A percentile compares a stretch with the other conserved stretches of the same genome.
These are phyloP conservation scores for Hemibates koningsi DNA, from an alignment of 2,113 vertebrate species.

Conservation along the genomic window DNA sequence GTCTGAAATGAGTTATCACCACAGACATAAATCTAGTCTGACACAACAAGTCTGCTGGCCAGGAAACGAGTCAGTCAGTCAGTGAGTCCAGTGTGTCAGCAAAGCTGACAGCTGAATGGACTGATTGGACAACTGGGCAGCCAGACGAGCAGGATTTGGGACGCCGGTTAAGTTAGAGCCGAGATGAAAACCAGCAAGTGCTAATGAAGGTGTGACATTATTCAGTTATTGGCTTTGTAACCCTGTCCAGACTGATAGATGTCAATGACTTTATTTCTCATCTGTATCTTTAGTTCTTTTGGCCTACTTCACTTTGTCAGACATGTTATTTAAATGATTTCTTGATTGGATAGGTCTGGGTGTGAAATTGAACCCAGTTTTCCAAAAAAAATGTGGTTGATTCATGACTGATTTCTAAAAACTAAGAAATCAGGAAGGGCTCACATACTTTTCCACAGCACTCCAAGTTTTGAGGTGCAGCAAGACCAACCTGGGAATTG, in stretches of 20 bases:
- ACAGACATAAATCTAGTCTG: conserved; percentile 40
- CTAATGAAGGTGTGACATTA: background rate
- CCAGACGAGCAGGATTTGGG: conserved; percentile 7
- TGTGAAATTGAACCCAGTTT: background rate
- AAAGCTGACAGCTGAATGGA: background rate
- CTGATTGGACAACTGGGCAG: background rate
- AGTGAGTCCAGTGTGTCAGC: background rate
- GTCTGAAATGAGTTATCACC: conserved; percentile 54
- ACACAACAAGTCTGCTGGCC: conserved; percentile 24
- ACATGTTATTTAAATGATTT: background rate
- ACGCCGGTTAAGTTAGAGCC: background rate
- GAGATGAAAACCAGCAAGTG: background rate
- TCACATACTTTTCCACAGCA: background rate
- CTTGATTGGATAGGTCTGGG: background rate
- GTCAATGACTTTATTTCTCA: background rate
- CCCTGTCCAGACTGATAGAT: background rate
- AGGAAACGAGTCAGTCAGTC: conserved; percentile 36
- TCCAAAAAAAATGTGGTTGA: background rate
- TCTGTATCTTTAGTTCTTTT: background rate
- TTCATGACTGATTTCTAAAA: background rate
- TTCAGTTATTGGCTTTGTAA: background rate
- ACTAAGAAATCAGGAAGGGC: background rate
- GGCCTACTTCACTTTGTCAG: background rate
- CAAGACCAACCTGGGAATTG: background rate
- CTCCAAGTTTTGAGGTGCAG: background rate